A percentile compares a stretch with the other conserved stretches of the same genome.
phyloP scores from a whole-genome alignment of 2,888 invertebrate genomes.

The Eudasyphora cyanicolor region DNA sequence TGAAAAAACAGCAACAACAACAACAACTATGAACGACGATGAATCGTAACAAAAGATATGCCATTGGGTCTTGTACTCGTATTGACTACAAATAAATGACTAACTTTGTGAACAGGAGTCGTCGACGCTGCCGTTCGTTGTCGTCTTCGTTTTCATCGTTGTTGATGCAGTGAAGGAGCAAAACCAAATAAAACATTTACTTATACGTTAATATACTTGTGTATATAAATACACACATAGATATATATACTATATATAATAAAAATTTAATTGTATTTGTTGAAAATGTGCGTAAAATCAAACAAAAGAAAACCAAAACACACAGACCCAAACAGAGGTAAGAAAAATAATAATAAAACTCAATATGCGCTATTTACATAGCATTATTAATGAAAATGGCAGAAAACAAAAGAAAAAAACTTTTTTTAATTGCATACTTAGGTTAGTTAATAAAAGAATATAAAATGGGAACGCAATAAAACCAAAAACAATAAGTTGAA shows the following conservation, averaged over 20 bases:
- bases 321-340: background rate
- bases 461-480: background rate
- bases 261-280: slow-evolving; percentile 53
- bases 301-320: slow-evolving; percentile 6
- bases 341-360: background rate
- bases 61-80: background rate
- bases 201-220: slow-evolving; percentile 29
- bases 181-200: slow-evolving; percentile 17
- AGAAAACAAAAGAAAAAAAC: too few species aligned
- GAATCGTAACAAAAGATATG: background rate
- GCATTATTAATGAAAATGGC: background rate
- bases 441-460: background rate
- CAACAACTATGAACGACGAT: too few species aligned
- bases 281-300: slow-evolving; percentile 42
- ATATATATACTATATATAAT: slow-evolving; percentile 9
- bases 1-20: background rate
- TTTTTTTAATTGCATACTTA: slow-evolving; percentile 37
- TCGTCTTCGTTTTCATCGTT: too few species aligned
- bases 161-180: background rate
- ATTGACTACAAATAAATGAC: slow-evolving; percentile 20
- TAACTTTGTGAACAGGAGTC: slow-evolving; percentile 9
- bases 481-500: background rate
- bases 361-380: background rate
- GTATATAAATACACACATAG: slow-evolving; percentile 1
- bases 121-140: too few species aligned